phyloP scores from a whole-genome alignment of 1,140 invertebrate genomes.

The Diachasmimorpha longicaudata region DNA sequence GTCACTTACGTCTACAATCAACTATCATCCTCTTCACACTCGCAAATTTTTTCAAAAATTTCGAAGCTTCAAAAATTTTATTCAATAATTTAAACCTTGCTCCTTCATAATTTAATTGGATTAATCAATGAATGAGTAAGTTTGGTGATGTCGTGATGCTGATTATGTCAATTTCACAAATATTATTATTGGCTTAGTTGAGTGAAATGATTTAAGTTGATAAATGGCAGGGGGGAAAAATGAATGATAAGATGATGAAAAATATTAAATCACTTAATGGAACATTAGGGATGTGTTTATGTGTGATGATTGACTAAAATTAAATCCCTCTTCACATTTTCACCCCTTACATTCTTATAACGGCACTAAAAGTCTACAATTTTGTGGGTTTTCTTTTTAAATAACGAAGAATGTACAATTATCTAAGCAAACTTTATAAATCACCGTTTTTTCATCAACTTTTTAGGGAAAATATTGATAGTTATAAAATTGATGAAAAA shows the following conservation, averaged over 20 bases:
- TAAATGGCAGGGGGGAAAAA: background rate
- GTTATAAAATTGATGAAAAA: constrained; percentile 5
- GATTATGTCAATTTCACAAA: background rate
- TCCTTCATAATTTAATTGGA: background rate
- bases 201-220: background rate
- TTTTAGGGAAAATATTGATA: background rate
- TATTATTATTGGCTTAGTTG: background rate
- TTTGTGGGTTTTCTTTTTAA: background rate
- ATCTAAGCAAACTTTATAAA: background rate
- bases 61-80: background rate
- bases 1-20: constrained; percentile 4
- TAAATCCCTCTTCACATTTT: background rate
- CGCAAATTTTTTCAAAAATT: background rate
- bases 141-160: background rate
- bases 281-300: background rate
- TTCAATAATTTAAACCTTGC: background rate
- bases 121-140: background rate
- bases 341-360: background rate
- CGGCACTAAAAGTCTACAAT: background rate
- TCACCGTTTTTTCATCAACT: background rate
- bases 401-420: constrained; percentile 5
- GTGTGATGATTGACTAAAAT: constrained; percentile 2
- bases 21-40: constrained; percentile 2
- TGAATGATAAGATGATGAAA: background rate
- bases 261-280: background rate